phyloP scores from a whole-genome alignment of 1,140 invertebrate genomes.

The Leptinotarsa texana region DNA sequence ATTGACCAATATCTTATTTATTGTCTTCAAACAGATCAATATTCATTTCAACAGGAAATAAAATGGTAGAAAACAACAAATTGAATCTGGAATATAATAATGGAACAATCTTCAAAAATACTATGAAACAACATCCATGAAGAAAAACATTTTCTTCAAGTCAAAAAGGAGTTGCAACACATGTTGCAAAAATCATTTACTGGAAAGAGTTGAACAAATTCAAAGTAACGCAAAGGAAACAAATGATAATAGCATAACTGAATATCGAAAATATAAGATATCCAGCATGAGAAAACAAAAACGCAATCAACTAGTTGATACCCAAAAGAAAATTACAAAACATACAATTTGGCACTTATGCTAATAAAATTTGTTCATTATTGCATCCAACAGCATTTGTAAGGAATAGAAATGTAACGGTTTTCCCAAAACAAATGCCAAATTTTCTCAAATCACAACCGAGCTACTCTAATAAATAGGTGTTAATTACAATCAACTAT shows the following conservation, averaged over 20 bases:
- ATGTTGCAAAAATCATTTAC: background rate
- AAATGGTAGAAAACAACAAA: too few species aligned
- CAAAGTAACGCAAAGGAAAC: background rate
- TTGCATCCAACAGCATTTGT: background rate
- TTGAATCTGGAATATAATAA: too few species aligned
- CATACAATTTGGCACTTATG: constrained; percentile 10
- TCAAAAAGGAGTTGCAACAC: too few species aligned
- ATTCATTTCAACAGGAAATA: too few species aligned
- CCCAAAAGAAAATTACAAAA: background rate
- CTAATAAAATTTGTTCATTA: constrained; percentile 1
- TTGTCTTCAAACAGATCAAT: too few species aligned
- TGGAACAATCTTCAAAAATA: too few species aligned
- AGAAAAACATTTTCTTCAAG: too few species aligned
- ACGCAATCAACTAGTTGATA: background rate
- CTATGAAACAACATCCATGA: too few species aligned
- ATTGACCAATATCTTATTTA: too few species aligned
- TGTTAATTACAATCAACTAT: background rate
- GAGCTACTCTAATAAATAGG: background rate
- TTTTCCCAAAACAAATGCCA: background rate
- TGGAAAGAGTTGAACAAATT: background rate
- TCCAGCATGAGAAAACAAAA: background rate
- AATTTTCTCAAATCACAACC: background rate
- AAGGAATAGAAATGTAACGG: background rate
- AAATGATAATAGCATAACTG: background rate
- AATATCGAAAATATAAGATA: background rate